Conservation (phyloP, 2,797 vertebrate genomes). For the Argya squamiceps region DNA sequence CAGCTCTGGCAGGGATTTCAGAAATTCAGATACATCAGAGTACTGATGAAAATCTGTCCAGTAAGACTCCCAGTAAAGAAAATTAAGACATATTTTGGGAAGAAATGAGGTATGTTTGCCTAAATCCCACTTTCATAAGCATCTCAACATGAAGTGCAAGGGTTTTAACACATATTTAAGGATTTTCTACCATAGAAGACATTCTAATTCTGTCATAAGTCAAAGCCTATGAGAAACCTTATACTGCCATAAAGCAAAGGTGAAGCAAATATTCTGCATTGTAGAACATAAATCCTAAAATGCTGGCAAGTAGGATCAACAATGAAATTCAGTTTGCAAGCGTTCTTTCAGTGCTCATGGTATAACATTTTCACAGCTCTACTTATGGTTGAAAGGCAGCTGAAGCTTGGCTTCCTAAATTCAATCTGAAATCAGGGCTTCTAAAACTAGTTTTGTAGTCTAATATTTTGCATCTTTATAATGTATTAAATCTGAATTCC, state of each 20-base stretch:
- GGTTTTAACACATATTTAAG: background rate
- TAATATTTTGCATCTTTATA: background rate
- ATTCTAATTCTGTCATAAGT: background rate
- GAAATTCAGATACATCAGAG: background rate
- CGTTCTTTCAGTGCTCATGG: background rate
- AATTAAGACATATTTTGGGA: background rate
- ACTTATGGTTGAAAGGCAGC: background rate
- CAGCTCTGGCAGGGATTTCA: background rate
- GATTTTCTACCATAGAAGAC: background rate
- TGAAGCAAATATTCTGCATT: background rate
- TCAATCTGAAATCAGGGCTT: background rate
- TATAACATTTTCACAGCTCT: background rate
- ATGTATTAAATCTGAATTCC: background rate
- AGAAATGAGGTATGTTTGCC: background rate
- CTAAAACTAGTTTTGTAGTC: background rate
- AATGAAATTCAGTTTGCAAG: background rate
- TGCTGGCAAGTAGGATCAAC: background rate
- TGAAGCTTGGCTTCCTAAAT: background rate
- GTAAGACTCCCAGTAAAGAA: background rate
- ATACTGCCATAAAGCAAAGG: constrained; percentile 13
- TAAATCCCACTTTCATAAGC: background rate
- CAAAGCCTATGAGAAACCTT: background rate
- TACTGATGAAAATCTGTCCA: background rate
- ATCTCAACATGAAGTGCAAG: background rate
- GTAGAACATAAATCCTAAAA: background rate